Conservation (phyloP, 2,888 invertebrate species). For the Caenorhabditis becei region DNA sequence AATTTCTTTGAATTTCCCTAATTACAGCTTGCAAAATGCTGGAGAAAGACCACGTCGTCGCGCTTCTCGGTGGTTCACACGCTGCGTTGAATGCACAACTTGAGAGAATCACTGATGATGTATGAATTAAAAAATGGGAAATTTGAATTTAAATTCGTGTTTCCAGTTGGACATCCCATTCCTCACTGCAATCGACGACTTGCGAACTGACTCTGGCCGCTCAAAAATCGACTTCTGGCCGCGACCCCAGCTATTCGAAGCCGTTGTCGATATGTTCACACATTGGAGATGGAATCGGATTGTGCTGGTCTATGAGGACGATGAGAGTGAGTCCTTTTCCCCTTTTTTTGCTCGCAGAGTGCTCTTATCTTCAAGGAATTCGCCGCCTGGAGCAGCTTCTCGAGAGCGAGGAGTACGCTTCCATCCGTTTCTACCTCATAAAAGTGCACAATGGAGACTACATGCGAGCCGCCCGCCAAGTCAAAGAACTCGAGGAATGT, state of each 20-base stretch:
- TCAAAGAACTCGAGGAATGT: constrained; percentile 80
- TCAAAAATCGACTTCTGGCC: constrained; percentile 78
- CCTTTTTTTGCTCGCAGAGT: background rate
- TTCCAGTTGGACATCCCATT: constrained; percentile 78
- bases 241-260: constrained; percentile 75
- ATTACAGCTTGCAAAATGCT: constrained; percentile 78
- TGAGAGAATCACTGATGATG: constrained; percentile 73
- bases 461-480: constrained; percentile 76
- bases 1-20: background rate
- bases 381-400: constrained; percentile 76
- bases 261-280: constrained; percentile 77
- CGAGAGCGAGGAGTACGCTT: constrained; percentile 75
- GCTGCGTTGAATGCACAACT: constrained; percentile 76
- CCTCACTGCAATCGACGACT: constrained; percentile 76
- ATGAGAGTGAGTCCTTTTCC: constrained; percentile 62
- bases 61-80: constrained; percentile 77
- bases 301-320: constrained; percentile 79
- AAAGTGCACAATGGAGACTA: constrained; percentile 77
- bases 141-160: background rate
- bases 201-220: constrained; percentile 44
- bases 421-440: constrained; percentile 78
- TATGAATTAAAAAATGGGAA: constrained; percentile 19
- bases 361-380: constrained; percentile 66
- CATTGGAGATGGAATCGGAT: constrained; percentile 80
- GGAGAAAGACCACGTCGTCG: constrained; percentile 75